Conservation (phyloP, 1,140 invertebrate species). For the Leucophenga varia region DNA sequence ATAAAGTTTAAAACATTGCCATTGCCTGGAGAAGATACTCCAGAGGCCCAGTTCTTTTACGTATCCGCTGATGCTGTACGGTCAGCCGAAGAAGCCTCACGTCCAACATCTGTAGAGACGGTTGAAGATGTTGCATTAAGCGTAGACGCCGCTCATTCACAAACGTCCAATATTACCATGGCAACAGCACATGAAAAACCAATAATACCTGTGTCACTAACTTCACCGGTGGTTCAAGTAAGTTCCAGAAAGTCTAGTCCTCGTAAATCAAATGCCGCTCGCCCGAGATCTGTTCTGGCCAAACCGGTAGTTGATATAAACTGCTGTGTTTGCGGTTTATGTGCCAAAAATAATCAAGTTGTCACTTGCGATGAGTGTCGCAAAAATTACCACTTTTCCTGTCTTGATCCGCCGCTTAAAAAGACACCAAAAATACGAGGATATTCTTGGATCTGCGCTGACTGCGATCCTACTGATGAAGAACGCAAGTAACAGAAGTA, state of each 20-base stretch:
- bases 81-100: conserved; percentile 47
- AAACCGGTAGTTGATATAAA: conserved; percentile 31
- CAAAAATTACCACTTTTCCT: conserved; percentile 88
- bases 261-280: conserved; percentile 32
- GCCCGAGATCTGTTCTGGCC: conserved; percentile 25
- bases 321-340: conserved; percentile 39
- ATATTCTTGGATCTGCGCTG: conserved; percentile 94
- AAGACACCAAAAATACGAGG: conserved; percentile 91
- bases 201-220: not conserved
- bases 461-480: conserved; percentile 83
- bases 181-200: conserved; percentile 6
- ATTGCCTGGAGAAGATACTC: conserved; percentile 64
- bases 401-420: conserved; percentile 88
- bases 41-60: conserved; percentile 51
- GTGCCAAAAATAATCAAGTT: conserved; percentile 41
- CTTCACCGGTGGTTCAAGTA: conserved; percentile 25
- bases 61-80: conserved; percentile 54
- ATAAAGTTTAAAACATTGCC: conserved; percentile 78
- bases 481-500: conserved; percentile 20
- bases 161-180: not conserved
- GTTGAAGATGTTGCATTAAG: conserved; percentile 37
- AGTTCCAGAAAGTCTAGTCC: conserved; percentile 41
- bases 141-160: conserved; percentile 2
- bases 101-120: conserved; percentile 52
- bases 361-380: conserved; percentile 88